Percentiles rank a stretch among this genome's conserved stretches.
phyloP scores from a whole-genome alignment of 2,113 vertebrate species.

The Plotosus lineatus region DNA sequence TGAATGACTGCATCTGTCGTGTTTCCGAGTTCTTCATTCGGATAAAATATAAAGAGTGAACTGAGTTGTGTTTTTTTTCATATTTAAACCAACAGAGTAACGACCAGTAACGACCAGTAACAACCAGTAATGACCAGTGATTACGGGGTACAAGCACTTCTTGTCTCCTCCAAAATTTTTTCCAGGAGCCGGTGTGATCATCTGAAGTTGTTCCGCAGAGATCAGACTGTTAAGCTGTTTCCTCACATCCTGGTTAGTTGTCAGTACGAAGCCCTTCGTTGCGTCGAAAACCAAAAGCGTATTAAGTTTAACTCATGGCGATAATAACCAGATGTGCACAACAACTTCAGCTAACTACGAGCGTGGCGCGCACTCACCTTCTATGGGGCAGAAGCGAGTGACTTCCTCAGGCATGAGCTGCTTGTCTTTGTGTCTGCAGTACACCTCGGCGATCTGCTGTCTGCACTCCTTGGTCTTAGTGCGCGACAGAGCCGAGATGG shows the following conservation, averaged over 20 bases:
- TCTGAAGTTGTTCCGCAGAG: background rate
- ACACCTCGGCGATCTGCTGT: conserved; percentile 88
- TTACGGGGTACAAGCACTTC: background rate
- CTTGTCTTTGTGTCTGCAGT: conserved; percentile 88
- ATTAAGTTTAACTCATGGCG: background rate
- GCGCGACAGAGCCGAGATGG: conserved; percentile 88
- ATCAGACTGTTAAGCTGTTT: background rate
- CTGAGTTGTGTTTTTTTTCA: background rate
- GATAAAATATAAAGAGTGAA: background rate
- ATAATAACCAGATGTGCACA: background rate
- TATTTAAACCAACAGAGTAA: background rate
- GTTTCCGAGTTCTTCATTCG: background rate
- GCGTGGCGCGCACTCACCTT: conserved; percentile 80
- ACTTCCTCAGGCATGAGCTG: conserved; percentile 94
- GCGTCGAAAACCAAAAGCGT: background rate
- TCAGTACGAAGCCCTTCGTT: background rate
- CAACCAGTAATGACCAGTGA: background rate
- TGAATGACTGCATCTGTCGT: too few relatives aligned
- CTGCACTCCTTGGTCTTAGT: conserved; percentile 88
- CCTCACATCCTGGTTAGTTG: conserved; percentile 2
- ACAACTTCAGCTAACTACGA: background rate
- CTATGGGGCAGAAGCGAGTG: conserved; percentile 86
- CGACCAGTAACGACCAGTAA: background rate
- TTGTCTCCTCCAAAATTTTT: background rate
- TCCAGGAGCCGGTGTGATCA: background rate